phyloP scores from a whole-genome alignment of 1,140 invertebrate genomes.

The Scaptomyza graminum region DNA sequence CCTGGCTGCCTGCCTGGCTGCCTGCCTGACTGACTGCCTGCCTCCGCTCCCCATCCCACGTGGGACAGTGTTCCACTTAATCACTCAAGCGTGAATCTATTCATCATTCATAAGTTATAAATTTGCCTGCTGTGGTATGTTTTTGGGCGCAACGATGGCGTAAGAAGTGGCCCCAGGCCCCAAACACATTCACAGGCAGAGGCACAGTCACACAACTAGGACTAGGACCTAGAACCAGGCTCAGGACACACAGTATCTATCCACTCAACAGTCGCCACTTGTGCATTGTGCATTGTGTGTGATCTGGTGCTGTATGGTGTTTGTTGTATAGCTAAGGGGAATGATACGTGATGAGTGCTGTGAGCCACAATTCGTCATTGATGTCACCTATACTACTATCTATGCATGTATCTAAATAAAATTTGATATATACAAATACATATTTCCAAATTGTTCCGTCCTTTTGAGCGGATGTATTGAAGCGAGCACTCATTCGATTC shows the following conservation, averaged over 20 bases:
- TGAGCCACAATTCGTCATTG: conserved; percentile 33
- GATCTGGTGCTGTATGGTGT: conserved; percentile 2
- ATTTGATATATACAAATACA: too few species aligned
- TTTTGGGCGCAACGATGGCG: conserved; percentile 53
- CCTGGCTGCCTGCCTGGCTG: too few species aligned
- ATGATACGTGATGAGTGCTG: conserved; percentile 13
- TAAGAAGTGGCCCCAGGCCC: conserved; percentile 43
- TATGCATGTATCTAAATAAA: conserved; percentile 17
- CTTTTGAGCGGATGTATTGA: conserved; percentile 27
- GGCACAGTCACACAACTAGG: too few species aligned
- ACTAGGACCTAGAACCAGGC: not conserved
- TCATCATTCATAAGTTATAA: conserved; percentile 83
- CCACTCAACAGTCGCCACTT: conserved; percentile 44
- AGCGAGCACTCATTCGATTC: conserved; percentile 15
- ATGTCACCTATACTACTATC: conserved; percentile 4
- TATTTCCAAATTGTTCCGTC: conserved; percentile 66
- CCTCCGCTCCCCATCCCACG: not conserved
- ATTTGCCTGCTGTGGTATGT: conserved; percentile 71
- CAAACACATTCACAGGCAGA: too few species aligned
- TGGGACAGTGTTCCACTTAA: conserved; percentile 70
- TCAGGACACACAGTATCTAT: conserved; percentile 3
- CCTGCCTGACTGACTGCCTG: not conserved
- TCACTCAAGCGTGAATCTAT: conserved; percentile 83
- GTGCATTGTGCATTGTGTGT: conserved; percentile 50
- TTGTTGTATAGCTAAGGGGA: too few species aligned